Evolutionary conservation across 2,113 vertebrate genomes (phyloP).

Genomic region (Corythoichthys intestinalis): DNA sequence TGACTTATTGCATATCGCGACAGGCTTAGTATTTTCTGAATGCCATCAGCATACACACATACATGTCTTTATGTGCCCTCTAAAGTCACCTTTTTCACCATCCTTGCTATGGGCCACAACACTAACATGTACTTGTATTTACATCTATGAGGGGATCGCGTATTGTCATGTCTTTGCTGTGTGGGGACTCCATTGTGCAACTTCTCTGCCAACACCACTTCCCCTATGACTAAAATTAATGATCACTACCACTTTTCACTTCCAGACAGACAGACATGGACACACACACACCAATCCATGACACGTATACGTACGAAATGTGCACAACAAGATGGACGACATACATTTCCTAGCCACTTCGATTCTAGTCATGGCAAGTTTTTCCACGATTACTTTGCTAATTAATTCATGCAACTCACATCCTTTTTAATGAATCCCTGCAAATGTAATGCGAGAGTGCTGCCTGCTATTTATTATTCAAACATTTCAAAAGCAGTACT

Average conservation of each 20-base stretch:
- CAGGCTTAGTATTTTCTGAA: no score
- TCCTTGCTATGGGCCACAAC: no score
- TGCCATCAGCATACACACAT: no score
- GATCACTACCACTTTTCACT: neutral
- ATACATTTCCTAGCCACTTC: neutral
- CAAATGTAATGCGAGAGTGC: neutral
- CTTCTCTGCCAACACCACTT: neutral
- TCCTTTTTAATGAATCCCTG: slow-evolving; percentile 1
- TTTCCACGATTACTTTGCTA: neutral
- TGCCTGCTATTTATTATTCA: neutral
- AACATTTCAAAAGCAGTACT: neutral
- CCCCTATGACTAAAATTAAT: neutral
- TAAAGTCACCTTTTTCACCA: no score
- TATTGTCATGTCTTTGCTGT: neutral
- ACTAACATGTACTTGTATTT: neutral
- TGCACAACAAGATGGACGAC: neutral
- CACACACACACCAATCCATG: neutral
- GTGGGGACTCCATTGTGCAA: neutral
- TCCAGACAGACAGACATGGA: neutral
- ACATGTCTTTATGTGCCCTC: no score
- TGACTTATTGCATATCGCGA: no score
- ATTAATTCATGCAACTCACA: neutral
- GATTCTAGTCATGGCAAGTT: neutral
- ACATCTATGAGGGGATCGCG: neutral
- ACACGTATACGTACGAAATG: neutral